These are phyloP conservation scores for Datnioides undecimradiatus DNA, from an alignment of 2,113 vertebrate species.

Conservation along the genomic window DNA sequence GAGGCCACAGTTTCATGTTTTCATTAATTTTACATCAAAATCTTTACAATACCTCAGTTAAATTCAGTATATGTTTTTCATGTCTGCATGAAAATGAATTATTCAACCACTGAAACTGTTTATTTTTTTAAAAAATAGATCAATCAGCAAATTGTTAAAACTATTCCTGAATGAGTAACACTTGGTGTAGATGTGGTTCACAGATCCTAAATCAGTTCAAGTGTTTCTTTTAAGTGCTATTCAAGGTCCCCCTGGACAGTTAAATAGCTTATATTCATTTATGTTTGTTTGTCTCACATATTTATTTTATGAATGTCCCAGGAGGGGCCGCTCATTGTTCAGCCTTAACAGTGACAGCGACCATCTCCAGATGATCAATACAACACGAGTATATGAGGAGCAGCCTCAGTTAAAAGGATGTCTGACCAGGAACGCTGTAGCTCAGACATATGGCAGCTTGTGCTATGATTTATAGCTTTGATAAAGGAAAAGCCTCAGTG, in stretches of 20 bases:
- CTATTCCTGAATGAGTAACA: neutral
- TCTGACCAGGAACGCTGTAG: conserved; percentile 41
- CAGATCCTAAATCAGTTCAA: conserved; percentile 38
- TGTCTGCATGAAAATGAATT: neutral
- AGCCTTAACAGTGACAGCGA: conserved; percentile 54
- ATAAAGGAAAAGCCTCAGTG: conserved; percentile 65
- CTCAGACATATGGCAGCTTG: conserved; percentile 33
- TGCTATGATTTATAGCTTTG: conserved; percentile 71
- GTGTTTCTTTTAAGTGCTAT: conserved; percentile 58
- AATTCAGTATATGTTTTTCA: neutral
- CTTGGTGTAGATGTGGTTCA: neutral
- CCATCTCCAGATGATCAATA: conserved; percentile 76
- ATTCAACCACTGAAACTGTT: neutral
- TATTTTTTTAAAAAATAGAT: neutral
- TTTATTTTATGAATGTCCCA: conserved; percentile 59
- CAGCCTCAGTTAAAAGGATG: conserved; percentile 60
- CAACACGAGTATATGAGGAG: conserved; percentile 59
- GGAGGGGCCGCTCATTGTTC: conserved; percentile 43
- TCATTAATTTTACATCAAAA: neutral
- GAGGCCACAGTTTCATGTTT: neutral
- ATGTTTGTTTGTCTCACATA: conserved; percentile 70
- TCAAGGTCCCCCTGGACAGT: conserved; percentile 35
- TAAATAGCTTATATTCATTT: conserved; percentile 61
- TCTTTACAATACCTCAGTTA: neutral
- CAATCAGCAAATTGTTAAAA: neutral